These are phyloP conservation scores for Okamejei kenojei DNA, from an alignment of 2,797 vertebrate genomes.

Conservation along the genomic window DNA sequence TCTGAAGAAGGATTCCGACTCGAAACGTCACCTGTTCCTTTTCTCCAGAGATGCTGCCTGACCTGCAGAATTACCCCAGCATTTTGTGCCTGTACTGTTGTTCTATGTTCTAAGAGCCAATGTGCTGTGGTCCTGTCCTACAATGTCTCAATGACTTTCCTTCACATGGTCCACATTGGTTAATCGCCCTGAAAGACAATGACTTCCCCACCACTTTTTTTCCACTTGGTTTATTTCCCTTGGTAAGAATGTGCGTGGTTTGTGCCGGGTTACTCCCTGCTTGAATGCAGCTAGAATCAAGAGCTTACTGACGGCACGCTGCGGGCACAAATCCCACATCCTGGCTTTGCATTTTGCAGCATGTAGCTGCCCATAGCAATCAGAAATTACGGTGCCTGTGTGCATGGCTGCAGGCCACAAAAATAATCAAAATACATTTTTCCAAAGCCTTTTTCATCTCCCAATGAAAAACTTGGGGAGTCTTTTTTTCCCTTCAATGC, in stretches of 20 bases:
- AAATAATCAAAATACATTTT: neutral
- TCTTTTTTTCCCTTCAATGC: neutral
- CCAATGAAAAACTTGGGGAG: neutral
- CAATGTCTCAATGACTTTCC: neutral
- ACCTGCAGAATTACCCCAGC: too few relatives aligned
- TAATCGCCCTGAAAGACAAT: neutral
- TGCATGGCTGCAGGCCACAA: neutral
- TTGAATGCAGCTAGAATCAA: neutral
- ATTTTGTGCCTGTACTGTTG: too few relatives aligned
- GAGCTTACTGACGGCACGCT: neutral
- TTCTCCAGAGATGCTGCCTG: too few relatives aligned
- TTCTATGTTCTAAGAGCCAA: neutral
- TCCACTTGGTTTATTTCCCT: neutral
- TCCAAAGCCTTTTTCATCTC: neutral
- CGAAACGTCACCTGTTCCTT: too few relatives aligned
- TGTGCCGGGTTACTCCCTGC: neutral
- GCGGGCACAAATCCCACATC: neutral
- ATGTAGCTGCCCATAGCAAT: neutral
- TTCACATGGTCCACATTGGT: neutral
- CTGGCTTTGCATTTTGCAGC: neutral
- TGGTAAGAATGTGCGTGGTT: neutral
- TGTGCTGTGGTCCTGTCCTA: neutral
- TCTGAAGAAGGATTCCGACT: too few relatives aligned
- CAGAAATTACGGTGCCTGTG: too few relatives aligned
- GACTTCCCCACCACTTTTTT: neutral